phyloP scores from a whole-genome alignment of 2,113 vertebrate species.

The Tychaedon coryphoeus region DNA sequence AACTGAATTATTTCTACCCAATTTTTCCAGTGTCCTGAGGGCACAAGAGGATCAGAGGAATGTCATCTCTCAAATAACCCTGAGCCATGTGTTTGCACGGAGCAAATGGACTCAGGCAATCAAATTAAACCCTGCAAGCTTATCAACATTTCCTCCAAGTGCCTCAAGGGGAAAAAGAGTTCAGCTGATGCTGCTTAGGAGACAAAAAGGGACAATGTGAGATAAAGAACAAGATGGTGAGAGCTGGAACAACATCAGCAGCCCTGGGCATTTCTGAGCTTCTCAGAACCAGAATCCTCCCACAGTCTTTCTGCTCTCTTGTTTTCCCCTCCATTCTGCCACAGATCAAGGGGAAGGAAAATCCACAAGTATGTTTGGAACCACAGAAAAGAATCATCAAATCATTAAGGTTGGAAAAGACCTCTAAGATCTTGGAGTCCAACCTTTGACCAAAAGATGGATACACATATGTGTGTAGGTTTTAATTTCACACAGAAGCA shows the following conservation, averaged over 20 bases:
- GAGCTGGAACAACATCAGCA: background rate
- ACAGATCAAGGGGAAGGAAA: background rate
- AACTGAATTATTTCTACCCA: background rate
- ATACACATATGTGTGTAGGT: rapidly evolving
- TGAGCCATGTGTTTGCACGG: background rate
- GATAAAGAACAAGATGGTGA: background rate
- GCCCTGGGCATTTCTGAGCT: background rate
- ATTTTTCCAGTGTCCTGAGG: background rate
- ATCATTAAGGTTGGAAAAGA: background rate
- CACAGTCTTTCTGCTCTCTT: background rate
- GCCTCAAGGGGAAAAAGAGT: background rate
- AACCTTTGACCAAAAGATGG: background rate
- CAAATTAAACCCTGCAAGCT: background rate
- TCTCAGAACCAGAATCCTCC: background rate
- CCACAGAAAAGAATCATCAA: background rate
- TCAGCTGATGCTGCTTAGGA: background rate
- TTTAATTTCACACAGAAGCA: background rate
- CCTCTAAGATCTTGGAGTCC: background rate
- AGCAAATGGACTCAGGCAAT: background rate
- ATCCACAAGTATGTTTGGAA: rapidly evolving
- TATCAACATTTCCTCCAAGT: constrained; percentile 24
- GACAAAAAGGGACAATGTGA: background rate
- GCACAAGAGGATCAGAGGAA: background rate
- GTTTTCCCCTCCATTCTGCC: background rate
- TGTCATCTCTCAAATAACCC: background rate